Conservation (phyloP, 2,113 vertebrate genomes). For the Calyptommatus sinebrachiatus region DNA sequence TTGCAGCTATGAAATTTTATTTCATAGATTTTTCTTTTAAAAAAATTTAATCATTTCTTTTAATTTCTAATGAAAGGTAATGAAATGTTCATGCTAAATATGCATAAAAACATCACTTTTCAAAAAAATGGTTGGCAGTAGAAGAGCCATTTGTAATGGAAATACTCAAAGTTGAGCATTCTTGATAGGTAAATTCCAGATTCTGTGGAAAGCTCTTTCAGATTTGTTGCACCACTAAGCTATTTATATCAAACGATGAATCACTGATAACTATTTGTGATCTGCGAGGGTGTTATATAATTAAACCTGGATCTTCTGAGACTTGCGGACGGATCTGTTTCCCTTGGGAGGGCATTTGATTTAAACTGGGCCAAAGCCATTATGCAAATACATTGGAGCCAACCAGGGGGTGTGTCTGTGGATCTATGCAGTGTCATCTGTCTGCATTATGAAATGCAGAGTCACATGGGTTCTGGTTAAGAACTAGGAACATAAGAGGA, state of each 20-base stretch:
- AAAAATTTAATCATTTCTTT: too few relatives aligned
- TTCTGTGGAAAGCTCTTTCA: neutral
- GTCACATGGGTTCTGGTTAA: too few relatives aligned
- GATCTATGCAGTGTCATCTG: neutral
- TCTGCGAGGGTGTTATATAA: neutral
- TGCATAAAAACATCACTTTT: neutral
- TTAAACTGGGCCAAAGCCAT: slow-evolving; percentile 2
- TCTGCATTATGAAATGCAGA: too few relatives aligned
- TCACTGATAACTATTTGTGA: neutral
- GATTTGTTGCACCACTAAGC: neutral
- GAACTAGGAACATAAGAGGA: too few relatives aligned
- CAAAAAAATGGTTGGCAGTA: too few relatives aligned
- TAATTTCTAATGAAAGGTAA: too few relatives aligned
- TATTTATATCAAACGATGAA: neutral
- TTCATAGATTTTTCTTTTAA: too few relatives aligned
- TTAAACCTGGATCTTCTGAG: neutral
- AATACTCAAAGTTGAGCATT: neutral
- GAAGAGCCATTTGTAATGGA: too few relatives aligned
- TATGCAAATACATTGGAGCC: neutral
- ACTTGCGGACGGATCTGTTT: neutral
- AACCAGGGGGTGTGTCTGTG: neutral
- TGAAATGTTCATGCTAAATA: neutral
- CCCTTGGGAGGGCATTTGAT: too few relatives aligned
- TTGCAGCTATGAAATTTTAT: too few relatives aligned
- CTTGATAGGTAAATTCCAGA: neutral